Conservation (phyloP, 2,888 invertebrate genomes). For the Limulus polyphemus region DNA sequence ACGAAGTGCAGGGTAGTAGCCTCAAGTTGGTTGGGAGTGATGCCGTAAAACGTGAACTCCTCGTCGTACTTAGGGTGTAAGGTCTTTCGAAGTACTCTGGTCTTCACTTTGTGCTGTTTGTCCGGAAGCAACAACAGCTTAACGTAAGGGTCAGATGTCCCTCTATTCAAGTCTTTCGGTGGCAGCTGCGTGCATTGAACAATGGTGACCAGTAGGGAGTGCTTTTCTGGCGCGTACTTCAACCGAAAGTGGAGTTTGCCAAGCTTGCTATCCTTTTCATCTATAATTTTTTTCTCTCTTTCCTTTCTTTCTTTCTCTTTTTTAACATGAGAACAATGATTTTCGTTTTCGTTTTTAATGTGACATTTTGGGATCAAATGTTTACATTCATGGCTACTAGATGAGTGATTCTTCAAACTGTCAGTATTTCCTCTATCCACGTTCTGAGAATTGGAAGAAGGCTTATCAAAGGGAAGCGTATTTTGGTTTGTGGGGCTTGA, state of each 20-base stretch:
- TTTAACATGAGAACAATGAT: constrained; percentile 31
- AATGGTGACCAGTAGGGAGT: constrained; percentile 80
- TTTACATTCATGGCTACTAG: no score
- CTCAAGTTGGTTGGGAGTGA: constrained; percentile 69
- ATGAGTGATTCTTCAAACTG: no score
- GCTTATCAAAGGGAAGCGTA: no score
- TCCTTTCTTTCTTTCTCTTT: constrained; percentile 35
- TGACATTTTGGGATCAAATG: constrained; percentile 35
- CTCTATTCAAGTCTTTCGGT: constrained; percentile 62
- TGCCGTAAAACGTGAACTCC: constrained; percentile 96
- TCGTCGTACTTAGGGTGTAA: constrained; percentile 95
- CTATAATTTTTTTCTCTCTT: constrained; percentile 36
- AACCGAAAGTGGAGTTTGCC: constrained; percentile 82
- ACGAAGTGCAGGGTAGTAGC: constrained; percentile 79
- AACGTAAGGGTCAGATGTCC: constrained; percentile 90
- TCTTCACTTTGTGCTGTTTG: constrained; percentile 94
- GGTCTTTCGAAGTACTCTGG: constrained; percentile 88
- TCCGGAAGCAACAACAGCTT: constrained; percentile 94
- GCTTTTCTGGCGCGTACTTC: constrained; percentile 58
- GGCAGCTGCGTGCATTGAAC: constrained; percentile 79
- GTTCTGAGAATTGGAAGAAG: no score
- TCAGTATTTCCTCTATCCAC: no score
- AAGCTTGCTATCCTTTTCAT: constrained; percentile 51
- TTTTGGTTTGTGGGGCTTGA: constrained; percentile 59
- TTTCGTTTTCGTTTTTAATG: constrained; percentile 45